A percentile compares a stretch with the other conserved stretches of the same genome.
phyloP scores from a whole-genome alignment of 1,140 invertebrate species.

The Himalopsyche phryganea region DNA sequence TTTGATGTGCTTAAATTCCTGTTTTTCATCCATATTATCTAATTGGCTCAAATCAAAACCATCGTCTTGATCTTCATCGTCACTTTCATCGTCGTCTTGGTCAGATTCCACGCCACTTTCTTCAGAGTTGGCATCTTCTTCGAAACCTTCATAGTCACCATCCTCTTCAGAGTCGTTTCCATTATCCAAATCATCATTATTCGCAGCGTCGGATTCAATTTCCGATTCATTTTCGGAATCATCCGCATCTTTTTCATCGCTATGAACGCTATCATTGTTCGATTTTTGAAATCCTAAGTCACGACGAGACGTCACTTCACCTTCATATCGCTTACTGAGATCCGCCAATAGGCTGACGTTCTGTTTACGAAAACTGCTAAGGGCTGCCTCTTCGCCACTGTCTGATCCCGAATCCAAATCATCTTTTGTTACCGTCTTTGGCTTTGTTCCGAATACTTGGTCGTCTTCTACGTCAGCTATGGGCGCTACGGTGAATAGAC shows the following conservation, averaged over 20 bases:
- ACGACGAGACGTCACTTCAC: constrained; percentile 9
- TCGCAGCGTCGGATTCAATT: constrained; percentile 31
- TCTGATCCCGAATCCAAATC: constrained; percentile 50
- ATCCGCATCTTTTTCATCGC: constrained; percentile 30
- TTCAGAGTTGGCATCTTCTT: constrained; percentile 27
- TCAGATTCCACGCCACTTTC: constrained; percentile 33
- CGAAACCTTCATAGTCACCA: constrained; percentile 25
- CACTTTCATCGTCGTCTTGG: constrained; percentile 36
- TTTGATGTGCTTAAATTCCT: constrained; percentile 55
- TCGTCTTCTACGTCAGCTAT: constrained; percentile 55
- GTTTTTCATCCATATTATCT: constrained; percentile 38
- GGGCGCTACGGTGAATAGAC: constrained; percentile 54
- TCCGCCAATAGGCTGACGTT: constrained; percentile 66
- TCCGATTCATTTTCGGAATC: constrained; percentile 39
- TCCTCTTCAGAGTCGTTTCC: constrained; percentile 11
- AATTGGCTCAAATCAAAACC: constrained; percentile 50
- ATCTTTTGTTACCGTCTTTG: constrained; percentile 47
- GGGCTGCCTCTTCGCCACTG: constrained; percentile 56
- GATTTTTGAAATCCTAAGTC: constrained; percentile 20
- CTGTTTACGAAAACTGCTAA: constrained; percentile 60
- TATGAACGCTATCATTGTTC: constrained; percentile 34
- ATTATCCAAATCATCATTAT: not conserved
- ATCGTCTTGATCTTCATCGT: constrained; percentile 40
- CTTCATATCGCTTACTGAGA: constrained; percentile 62
- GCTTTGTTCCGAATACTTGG: constrained; percentile 50